Conservation (phyloP, 92 coral and sea anemone genomes). For the Parazoanthus atlanticus region DNA sequence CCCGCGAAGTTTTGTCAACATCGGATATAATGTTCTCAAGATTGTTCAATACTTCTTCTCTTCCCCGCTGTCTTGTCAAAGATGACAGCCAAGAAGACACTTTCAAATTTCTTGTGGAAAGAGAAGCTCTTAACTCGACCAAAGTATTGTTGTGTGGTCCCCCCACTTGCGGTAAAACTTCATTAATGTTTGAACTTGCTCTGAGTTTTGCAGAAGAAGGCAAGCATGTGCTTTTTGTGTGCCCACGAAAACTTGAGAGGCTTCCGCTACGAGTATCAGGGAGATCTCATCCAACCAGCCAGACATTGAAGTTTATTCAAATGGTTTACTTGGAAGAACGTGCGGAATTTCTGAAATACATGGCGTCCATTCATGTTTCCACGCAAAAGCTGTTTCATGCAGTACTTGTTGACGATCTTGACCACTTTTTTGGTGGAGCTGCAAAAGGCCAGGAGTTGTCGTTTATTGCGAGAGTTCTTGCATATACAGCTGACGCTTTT, state of each 20-base stretch:
- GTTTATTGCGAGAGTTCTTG: slow-evolving; percentile 76
- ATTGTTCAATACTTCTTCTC: slow-evolving; percentile 32
- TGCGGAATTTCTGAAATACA: slow-evolving; percentile 67
- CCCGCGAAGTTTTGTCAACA: neutral
- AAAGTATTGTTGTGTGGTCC: slow-evolving; percentile 74
- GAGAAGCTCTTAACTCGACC: slow-evolving; percentile 19
- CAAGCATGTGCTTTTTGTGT: slow-evolving; percentile 74
- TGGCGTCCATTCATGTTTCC: slow-evolving; percentile 74
- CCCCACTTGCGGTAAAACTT: slow-evolving; percentile 78
- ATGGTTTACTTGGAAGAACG: slow-evolving; percentile 80
- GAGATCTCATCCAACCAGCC: slow-evolving; percentile 64
- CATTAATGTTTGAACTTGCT: slow-evolving; percentile 85
- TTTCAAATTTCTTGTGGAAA: slow-evolving; percentile 48
- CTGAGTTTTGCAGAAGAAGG: slow-evolving; percentile 86
- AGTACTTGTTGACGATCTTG: slow-evolving; percentile 78
- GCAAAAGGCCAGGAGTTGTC: slow-evolving; percentile 81
- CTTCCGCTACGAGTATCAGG: slow-evolving; percentile 82
- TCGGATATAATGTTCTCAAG: slow-evolving; percentile 48
- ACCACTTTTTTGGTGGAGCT: slow-evolving; percentile 59
- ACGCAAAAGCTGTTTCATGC: slow-evolving; percentile 46
- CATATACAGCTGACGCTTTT: slow-evolving; percentile 85
- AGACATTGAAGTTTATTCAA: slow-evolving; percentile 66
- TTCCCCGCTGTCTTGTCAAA: neutral
- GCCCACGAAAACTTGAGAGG: slow-evolving; percentile 65
- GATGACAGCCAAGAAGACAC: neutral